Evolutionary conservation across 2,113 vertebrate species (phyloP), one percentile per base, ranked within the genome.

Genomic region (Monopterus albus): DNA sequence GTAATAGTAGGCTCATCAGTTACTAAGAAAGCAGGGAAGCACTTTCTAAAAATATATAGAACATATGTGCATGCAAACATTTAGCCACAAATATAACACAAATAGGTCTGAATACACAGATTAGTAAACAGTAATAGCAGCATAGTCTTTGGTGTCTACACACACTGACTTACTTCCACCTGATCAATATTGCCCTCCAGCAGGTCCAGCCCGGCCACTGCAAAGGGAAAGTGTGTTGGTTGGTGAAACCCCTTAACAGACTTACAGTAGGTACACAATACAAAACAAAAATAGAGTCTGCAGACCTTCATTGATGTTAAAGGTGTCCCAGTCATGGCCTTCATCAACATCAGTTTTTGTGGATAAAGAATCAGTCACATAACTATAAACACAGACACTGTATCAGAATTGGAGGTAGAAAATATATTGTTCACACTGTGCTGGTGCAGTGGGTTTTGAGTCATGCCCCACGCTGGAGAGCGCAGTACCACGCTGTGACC

Each of bases 291-390:
- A 45, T 3, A 28, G 3, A 7, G 0, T 21, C 11, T 7, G 69
- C 74, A 55, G 61, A 97, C 96, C 95, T 95, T 93, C 69, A 84
- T 96, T 98, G 65, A 96, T 93, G 76, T 95, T 72, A 12, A 95
- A 90, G 81, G 97, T 95, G 82, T 97, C 96, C 82, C 42, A 90
- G 73, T 96, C 92, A 18, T 81, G 79, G 82, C 94, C 95, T 78
- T 81, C 89, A 77, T 97, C 96, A 26, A 94, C 13, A 10, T 96
- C 94, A 78, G 85, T 89, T 69, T 95, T 92, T 94, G 88, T 38
- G 43, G 42, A 77, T 89, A 78, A 82, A 21, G 15, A 47, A 35
- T 49, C 18, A 53, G 9, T 15, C 26, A 47, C 1, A 55, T n/a
- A 23, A 7, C 8, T 31, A 5, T n/a, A n/a, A n/a, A n/a, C n/a